phyloP scores from a whole-genome alignment of 2,113 vertebrate species.

The Trichechus manatus region DNA sequence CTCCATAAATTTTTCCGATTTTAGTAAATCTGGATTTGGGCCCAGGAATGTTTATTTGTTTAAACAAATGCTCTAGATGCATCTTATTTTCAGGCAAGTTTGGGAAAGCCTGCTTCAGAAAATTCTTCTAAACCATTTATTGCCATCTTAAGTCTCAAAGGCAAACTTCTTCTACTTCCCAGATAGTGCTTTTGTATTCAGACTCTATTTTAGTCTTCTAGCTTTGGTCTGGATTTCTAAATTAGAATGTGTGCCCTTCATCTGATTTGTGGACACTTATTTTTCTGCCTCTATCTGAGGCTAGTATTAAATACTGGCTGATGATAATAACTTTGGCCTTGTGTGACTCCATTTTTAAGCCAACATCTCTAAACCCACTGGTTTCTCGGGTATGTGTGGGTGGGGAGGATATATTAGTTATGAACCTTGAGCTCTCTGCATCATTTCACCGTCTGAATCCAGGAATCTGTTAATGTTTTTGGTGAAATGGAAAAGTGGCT shows the following conservation, averaged over 20 bases:
- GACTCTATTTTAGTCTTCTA: slow-evolving; percentile 35
- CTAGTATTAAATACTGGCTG: slow-evolving; percentile 24
- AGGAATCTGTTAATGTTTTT: slow-evolving; percentile 55
- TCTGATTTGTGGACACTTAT: not conserved
- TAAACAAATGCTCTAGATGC: slow-evolving; percentile 27
- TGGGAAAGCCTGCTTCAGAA: slow-evolving; percentile 3
- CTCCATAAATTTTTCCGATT: not conserved
- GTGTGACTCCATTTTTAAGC: slow-evolving; percentile 54
- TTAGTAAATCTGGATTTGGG: slow-evolving; percentile 25
- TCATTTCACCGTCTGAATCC: slow-evolving; percentile 59
- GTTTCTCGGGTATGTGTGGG: slow-evolving; percentile 56
- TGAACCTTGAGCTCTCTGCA: slow-evolving; percentile 42
- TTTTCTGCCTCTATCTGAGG: not conserved
- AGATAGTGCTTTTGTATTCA: slow-evolving; percentile 60
- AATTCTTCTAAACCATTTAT: not conserved
- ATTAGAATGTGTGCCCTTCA: slow-evolving; percentile 59
- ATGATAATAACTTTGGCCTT: slow-evolving; percentile 51
- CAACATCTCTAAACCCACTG: slow-evolving; percentile 26
- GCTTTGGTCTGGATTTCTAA: slow-evolving; percentile 68
- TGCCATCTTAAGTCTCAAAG: not conserved
- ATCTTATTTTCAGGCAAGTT: slow-evolving; percentile 18
- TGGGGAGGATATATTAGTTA: slow-evolving; percentile 56
- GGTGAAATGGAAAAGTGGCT: slow-evolving; percentile 34
- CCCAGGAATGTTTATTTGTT: not conserved
- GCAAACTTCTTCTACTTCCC: not conserved